These are phyloP conservation scores for Cerastis rubricosa DNA, from an alignment of 2,888 invertebrate species.

Conservation along the genomic window DNA sequence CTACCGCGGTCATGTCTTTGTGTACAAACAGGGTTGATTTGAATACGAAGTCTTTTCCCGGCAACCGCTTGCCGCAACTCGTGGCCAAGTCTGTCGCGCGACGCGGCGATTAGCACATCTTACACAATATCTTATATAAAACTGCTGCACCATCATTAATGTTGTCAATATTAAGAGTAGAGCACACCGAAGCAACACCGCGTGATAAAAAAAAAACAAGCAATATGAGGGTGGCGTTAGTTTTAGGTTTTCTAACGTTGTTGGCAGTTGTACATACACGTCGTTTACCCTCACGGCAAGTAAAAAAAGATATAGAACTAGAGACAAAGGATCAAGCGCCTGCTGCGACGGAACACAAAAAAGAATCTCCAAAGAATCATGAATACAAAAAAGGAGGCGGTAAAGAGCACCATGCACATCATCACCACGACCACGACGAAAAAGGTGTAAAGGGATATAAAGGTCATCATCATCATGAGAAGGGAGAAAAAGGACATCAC, in stretches of 20 bases:
- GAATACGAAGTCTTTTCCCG: slow-evolving; percentile 38
- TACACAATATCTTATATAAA: slow-evolving; percentile 90
- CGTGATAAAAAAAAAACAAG: slow-evolving; percentile 62
- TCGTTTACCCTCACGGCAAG: slow-evolving; percentile 75
- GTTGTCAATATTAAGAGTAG: slow-evolving; percentile 83
- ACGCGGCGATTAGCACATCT: slow-evolving; percentile 84
- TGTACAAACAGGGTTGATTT: slow-evolving; percentile 42
- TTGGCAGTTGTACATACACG: slow-evolving; percentile 78
- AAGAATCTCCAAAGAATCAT: slow-evolving; percentile 86
- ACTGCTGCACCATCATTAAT: slow-evolving; percentile 85
- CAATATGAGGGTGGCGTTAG: slow-evolving; percentile 82
- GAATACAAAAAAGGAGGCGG: slow-evolving; percentile 92
- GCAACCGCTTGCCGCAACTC: slow-evolving; percentile 76
- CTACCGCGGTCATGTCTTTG: background rate
- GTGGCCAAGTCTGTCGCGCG: slow-evolving; percentile 75
- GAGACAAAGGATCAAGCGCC: slow-evolving; percentile 79
- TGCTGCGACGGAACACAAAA: slow-evolving; percentile 87
- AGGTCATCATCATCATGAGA: slow-evolving; percentile 92
- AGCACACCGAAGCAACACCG: slow-evolving; percentile 75
- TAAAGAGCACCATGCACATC: slow-evolving; percentile 92
- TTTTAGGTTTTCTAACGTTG: slow-evolving; percentile 78
- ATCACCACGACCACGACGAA: slow-evolving; percentile 92
- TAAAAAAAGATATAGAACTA: slow-evolving; percentile 66
- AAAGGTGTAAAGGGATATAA: slow-evolving; percentile 94
- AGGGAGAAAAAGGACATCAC: slow-evolving; percentile 94